These are phyloP conservation scores for Tarsius wallacei DNA, from an alignment of 2,797 vertebrate genomes.

Conservation along the genomic window DNA sequence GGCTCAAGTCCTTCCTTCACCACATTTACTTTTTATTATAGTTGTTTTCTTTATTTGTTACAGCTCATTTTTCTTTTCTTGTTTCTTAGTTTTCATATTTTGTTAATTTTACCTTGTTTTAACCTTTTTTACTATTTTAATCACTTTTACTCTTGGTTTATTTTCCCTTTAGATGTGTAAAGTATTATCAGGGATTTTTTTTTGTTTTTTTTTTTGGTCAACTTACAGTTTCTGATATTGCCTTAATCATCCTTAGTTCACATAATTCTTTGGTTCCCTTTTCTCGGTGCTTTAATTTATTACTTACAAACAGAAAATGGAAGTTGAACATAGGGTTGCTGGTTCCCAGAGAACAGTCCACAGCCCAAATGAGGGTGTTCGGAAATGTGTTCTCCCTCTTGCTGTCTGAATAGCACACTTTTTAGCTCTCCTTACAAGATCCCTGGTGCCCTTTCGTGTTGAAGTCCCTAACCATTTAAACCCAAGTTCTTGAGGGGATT, in stretches of 20 bases:
- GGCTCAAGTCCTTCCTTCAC: not conserved
- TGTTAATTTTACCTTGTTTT: slow-evolving; percentile 10
- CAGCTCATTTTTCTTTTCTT: not conserved
- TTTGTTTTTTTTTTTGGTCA: not conserved
- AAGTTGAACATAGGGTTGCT: not conserved
- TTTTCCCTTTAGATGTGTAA: not conserved
- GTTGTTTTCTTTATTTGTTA: not conserved
- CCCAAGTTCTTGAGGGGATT: not conserved
- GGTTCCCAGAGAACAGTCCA: not conserved
- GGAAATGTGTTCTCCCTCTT: not conserved
- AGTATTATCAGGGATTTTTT: not conserved
- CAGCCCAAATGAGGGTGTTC: not conserved
- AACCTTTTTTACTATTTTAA: not conserved
- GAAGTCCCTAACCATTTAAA: not conserved
- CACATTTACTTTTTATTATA: not conserved
- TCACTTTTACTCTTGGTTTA: slow-evolving; percentile 32
- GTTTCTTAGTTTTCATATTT: not conserved
- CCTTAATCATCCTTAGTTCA: slow-evolving; percentile 47
- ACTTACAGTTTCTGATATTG: not conserved
- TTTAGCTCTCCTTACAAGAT: slow-evolving; percentile 26
- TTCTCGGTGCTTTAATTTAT: not conserved
- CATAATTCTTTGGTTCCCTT: slow-evolving; percentile 6
- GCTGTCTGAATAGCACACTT: not conserved
- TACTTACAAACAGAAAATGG: not conserved
- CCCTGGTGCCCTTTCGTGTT: not conserved